Evolutionary conservation across 92 coral and sea anemone genomes (phyloP).

Genomic region (Palythoa grandiflora): DNA sequence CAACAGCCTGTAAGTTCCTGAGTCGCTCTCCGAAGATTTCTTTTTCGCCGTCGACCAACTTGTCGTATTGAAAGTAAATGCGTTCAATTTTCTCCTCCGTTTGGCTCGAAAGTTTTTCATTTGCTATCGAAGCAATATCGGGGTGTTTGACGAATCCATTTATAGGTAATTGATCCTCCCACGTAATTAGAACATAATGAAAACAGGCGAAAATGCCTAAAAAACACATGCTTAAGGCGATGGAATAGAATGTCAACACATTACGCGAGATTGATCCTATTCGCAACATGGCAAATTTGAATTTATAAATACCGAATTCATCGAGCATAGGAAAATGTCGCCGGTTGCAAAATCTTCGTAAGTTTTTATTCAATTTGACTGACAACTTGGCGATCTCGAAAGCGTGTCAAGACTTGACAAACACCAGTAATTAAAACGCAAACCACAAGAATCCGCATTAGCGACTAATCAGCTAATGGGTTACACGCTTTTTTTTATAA

Average conservation of each 20-base stretch:
- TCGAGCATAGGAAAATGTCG: not conserved
- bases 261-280: conserved; percentile 8
- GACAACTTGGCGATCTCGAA: conserved; percentile 32
- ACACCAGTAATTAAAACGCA: conserved; percentile 32
- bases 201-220: conserved; percentile 19
- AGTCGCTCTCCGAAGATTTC: not conserved
- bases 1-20: conserved; percentile 23
- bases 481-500: not conserved
- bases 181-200: conserved; percentile 8
- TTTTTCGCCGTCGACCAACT: not conserved
- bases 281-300: not conserved
- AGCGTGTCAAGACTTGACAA: conserved; percentile 47
- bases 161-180: conserved; percentile 34
- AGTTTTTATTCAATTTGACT: conserved; percentile 7
- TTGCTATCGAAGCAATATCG: conserved; percentile 6
- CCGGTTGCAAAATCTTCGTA: not conserved
- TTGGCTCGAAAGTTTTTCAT: conserved; percentile 4
- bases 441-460: conserved; percentile 23
- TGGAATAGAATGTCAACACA: conserved; percentile 7
- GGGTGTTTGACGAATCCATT: conserved; percentile 19
- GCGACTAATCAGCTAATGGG: conserved; percentile 23
- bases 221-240: conserved; percentile 38
- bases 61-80: not conserved
- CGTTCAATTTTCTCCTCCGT: conserved; percentile 8
- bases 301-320: not conserved